These are phyloP conservation scores for Mobula birostris DNA, from an alignment of 2,113 vertebrate genomes.

Conservation along the genomic window DNA sequence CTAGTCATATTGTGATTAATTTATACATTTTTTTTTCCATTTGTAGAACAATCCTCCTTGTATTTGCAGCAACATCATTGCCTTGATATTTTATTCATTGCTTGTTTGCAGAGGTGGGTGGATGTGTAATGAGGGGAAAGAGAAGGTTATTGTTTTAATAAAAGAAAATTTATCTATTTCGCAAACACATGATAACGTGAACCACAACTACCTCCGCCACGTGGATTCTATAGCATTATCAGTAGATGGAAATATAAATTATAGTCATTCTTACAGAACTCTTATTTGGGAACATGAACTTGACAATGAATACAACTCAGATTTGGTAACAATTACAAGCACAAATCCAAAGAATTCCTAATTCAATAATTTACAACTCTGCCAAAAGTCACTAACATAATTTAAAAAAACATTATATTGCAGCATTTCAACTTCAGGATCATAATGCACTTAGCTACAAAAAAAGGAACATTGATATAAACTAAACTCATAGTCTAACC, in stretches of 20 bases:
- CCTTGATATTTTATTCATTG: conserved; percentile 14
- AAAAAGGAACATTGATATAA: not conserved
- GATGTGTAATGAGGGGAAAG: not conserved
- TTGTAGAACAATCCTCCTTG: not conserved
- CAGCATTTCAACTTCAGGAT: not conserved
- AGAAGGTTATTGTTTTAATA: not conserved
- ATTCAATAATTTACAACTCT: too few relatives aligned
- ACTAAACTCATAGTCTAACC: not conserved
- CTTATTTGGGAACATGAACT: not conserved
- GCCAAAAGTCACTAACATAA: too few relatives aligned
- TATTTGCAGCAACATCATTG: not conserved
- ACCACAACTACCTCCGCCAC: not conserved
- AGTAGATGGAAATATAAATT: not conserved
- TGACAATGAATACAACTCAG: not conserved
- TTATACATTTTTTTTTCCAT: not conserved
- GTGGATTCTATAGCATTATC: not conserved
- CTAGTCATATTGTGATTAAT: not conserved
- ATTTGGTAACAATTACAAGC: not conserved
- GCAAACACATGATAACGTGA: not conserved
- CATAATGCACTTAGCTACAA: not conserved
- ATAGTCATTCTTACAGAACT: not conserved
- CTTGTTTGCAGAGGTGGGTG: not conserved
- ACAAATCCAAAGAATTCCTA: not conserved
- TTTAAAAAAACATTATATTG: not conserved
- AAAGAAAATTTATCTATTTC: not conserved